These are phyloP conservation scores for Neocrepidodera transversa DNA, from an alignment of 2,888 invertebrate species.

Conservation along the genomic window DNA sequence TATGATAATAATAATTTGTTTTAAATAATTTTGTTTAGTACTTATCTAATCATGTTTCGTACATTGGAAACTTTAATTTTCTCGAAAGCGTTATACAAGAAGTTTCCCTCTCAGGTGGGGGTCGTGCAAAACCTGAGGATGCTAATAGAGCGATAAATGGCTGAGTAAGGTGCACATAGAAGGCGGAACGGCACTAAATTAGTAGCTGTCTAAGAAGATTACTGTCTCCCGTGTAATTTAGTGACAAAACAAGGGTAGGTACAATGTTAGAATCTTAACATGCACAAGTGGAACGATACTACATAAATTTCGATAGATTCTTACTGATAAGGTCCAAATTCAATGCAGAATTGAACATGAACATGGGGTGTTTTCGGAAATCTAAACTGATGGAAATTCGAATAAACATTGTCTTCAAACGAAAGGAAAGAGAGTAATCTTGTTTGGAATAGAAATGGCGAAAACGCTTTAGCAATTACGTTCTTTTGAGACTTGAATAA, in stretches of 20 bases:
- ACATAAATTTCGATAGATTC: constrained; percentile 46
- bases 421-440: not conserved
- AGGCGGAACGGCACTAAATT: constrained; percentile 50
- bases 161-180: constrained; percentile 44
- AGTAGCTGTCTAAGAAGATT: constrained; percentile 56
- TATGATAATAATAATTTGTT: too few species aligned
- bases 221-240: constrained; percentile 56
- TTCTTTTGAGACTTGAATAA: not conserved
- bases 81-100: constrained; percentile 6
- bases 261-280: constrained; percentile 55
- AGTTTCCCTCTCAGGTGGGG: not conserved
- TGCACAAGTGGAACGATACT: constrained; percentile 44
- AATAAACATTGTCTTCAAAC: constrained; percentile 16
- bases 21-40: too few species aligned
- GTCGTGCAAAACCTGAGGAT: constrained; percentile 22
- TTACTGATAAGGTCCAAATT: constrained; percentile 36
- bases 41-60: too few species aligned
- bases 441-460: not conserved
- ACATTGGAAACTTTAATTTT: constrained; percentile 14
- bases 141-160: constrained; percentile 46
- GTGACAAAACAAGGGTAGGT: constrained; percentile 57
- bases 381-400: constrained; percentile 13
- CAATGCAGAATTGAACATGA: constrained; percentile 11
- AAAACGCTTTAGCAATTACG: constrained; percentile 9
- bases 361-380: not conserved